phyloP scores from a whole-genome alignment of 2,797 vertebrate species.

The Hemitrygon akajei region DNA sequence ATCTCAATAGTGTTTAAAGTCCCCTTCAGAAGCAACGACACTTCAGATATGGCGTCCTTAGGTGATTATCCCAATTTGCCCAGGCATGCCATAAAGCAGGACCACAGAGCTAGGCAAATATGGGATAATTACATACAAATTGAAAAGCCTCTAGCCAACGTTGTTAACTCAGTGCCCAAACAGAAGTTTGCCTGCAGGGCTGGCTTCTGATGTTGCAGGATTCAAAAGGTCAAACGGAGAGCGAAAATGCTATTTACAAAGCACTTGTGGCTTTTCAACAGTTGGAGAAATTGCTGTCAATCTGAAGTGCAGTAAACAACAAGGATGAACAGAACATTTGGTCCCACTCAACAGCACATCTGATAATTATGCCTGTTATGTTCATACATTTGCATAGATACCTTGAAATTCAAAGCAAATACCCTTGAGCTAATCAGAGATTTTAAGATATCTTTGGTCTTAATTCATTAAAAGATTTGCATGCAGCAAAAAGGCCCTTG shows the following conservation, averaged over 20 bases:
- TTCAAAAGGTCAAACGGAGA: slow-evolving; percentile 21
- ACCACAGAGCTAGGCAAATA: background rate
- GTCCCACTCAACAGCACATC: background rate
- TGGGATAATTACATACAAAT: slow-evolving; percentile 35
- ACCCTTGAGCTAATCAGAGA: background rate
- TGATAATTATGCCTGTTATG: slow-evolving; percentile 27
- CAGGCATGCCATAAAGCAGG: slow-evolving; percentile 1
- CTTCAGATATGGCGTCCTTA: background rate
- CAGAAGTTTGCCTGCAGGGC: background rate
- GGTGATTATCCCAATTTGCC: background rate
- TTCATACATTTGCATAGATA: background rate
- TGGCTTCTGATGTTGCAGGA: background rate
- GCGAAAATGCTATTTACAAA: background rate
- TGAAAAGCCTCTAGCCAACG: background rate
- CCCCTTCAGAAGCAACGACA: background rate
- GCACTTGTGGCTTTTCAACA: background rate
- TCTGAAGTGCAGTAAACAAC: slow-evolving; percentile 1
- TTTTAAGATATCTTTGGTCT: background rate
- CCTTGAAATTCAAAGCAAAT: slow-evolving; percentile 7
- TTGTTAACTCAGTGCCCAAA: background rate
- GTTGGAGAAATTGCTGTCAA: background rate
- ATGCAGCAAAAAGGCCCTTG: background rate
- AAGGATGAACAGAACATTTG: background rate
- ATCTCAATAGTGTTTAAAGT: slow-evolving; percentile 2
- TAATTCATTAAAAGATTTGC: background rate